Percentiles rank a stretch among this genome's conserved stretches.
Evolutionary conservation across 2,888 invertebrate species (phyloP).

Genomic region (Chouioia cunea): DNA sequence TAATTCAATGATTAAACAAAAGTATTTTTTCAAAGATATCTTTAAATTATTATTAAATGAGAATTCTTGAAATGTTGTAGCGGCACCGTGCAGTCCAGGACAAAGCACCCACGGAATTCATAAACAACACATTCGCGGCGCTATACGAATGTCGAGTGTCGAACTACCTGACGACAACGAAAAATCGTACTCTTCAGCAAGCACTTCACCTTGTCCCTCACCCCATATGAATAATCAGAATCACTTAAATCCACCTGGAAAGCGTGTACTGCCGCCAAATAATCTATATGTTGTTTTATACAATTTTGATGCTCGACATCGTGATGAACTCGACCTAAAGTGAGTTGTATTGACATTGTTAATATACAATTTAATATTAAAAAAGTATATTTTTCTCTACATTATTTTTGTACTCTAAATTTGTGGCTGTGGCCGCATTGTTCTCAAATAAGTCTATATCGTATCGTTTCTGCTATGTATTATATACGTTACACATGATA

Average conservation of each 20-base stretch:
- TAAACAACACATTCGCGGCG: constrained; percentile 83
- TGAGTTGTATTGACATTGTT: constrained; percentile 61
- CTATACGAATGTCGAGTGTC: constrained; percentile 93
- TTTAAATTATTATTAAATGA: too few species aligned
- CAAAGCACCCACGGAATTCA: constrained; percentile 70
- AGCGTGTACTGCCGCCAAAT: constrained; percentile 79
- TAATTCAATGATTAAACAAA: too few species aligned
- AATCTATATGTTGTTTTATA: constrained; percentile 95
- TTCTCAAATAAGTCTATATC: too few species aligned
- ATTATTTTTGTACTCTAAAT: too few species aligned
- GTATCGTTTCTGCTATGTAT: too few species aligned
- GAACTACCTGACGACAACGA: constrained; percentile 92
- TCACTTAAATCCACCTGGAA: constrained; percentile 61
- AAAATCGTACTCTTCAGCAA: constrained; percentile 91
- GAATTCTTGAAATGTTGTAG: constrained; percentile 38
- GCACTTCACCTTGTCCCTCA: constrained; percentile 94
- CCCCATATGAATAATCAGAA: constrained; percentile 73
- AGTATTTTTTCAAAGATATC: too few species aligned
- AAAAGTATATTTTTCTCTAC: too few species aligned
- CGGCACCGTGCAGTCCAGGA: constrained; percentile 93
- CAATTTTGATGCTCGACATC: constrained; percentile 94
- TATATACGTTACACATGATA: too few species aligned
- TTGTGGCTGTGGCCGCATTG: too few species aligned
- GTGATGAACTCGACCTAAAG: constrained; percentile 94
- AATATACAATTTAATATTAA: too few species aligned